These are phyloP conservation scores for Hetaerina americana DNA, from an alignment of 1,140 invertebrate genomes.

Conservation along the genomic window DNA sequence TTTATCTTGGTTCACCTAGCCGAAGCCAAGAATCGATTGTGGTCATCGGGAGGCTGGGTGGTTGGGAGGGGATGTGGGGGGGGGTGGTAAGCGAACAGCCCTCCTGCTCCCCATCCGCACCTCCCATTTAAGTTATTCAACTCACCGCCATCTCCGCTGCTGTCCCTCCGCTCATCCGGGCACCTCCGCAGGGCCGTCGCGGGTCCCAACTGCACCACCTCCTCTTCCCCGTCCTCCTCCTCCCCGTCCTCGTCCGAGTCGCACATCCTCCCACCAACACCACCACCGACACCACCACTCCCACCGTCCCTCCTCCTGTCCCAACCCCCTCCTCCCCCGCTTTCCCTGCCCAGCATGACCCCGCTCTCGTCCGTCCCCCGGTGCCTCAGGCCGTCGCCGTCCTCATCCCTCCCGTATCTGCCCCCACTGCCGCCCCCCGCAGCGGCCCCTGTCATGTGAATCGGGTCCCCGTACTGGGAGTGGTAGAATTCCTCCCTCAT, in stretches of 20 bases:
- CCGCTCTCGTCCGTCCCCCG: background rate
- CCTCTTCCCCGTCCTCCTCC: background rate
- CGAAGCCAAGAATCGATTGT: too few species aligned
- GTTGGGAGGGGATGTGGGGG: too few species aligned
- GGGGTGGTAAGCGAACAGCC: too few species aligned
- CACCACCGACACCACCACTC: background rate
- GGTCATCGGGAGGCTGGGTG: too few species aligned
- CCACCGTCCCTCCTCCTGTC: background rate
- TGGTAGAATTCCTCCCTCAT: conserved; percentile 88
- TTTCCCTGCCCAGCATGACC: background rate
- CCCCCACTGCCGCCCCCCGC: too few species aligned
- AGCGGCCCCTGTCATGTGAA: background rate
- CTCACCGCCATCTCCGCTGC: background rate
- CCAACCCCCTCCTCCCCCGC: background rate
- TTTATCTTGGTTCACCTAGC: too few species aligned
- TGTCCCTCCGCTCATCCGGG: background rate
- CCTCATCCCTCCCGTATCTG: background rate
- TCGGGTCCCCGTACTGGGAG: conserved; percentile 73
- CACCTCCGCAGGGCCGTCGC: too few species aligned
- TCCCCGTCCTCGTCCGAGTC: background rate
- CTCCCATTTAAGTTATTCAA: too few species aligned
- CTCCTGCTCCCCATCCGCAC: too few species aligned
- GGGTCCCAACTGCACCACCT: background rate
- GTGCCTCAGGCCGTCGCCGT: background rate
- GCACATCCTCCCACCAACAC: background rate